These are phyloP conservation scores for Pogonomyrmex californicus DNA, from an alignment of 1,140 invertebrate genomes.

Conservation along the genomic window DNA sequence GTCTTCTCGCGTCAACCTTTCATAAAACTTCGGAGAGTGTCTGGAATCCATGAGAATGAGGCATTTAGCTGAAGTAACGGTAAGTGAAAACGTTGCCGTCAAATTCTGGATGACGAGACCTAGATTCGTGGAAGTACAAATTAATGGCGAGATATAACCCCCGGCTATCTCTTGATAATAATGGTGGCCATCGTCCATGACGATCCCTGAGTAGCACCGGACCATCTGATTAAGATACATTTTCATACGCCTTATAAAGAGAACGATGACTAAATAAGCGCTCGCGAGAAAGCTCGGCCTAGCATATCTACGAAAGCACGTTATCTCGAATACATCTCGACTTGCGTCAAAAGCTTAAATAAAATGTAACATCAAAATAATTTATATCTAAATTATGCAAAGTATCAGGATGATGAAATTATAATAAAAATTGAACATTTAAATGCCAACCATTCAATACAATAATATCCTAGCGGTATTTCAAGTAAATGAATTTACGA, in stretches of 20 bases:
- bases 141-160: too few species aligned
- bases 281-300: slow-evolving; percentile 63
- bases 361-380: background rate
- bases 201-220: slow-evolving; percentile 74
- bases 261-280: background rate
- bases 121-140: too few species aligned
- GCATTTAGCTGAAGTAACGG: background rate
- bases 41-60: background rate
- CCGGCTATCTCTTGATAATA: too few species aligned
- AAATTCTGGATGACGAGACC: background rate
- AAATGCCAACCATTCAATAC: background rate
- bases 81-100: background rate
- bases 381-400: background rate
- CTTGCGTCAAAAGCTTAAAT: background rate
- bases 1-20: background rate
- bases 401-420: background rate
- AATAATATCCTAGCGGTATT: background rate
- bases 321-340: background rate
- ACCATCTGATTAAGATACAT: slow-evolving; percentile 35
- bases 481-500: background rate
- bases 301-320: background rate
- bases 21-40: background rate
- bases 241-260: slow-evolving; percentile 63
- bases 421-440: background rate
- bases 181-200: background rate